A percentile compares a stretch with the other conserved stretches of the same genome.
Conservation (phyloP, 2,797 vertebrate species). For the Sardinella longiceps region DNA sequence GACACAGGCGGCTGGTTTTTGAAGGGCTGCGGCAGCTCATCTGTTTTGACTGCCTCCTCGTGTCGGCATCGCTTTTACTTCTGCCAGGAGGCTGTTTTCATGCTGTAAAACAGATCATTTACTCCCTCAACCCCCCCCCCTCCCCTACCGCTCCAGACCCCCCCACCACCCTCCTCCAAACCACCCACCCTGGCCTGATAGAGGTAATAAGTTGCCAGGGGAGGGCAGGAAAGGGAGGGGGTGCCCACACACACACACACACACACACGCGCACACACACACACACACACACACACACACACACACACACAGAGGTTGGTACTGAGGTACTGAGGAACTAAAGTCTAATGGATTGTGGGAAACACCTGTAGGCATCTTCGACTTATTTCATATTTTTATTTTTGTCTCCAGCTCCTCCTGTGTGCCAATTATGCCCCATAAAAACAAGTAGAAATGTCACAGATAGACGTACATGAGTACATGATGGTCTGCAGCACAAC, state of each 20-base stretch:
- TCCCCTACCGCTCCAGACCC: neutral
- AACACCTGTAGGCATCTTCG: neutral
- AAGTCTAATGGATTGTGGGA: neutral
- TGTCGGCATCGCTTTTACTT: neutral
- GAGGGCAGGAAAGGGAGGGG: neutral
- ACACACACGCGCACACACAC: neutral
- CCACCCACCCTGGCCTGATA: neutral
- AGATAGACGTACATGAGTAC: neutral
- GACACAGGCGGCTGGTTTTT: neutral
- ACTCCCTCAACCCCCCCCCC: neutral
- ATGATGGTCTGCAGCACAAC: neutral
- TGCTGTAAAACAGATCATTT: slow-evolving; percentile 20
- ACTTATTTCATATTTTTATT: neutral
- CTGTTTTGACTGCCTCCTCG: slow-evolving; percentile 2
- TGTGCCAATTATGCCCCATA: neutral
- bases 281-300: neutral
- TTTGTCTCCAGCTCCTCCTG: neutral
- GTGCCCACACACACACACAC: neutral
- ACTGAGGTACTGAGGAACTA: neutral
- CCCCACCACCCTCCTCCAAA: neutral
- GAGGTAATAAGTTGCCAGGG: neutral
- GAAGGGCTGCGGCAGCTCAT: neutral
- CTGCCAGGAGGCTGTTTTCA: slow-evolving; percentile 17
- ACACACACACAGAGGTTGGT: neutral
- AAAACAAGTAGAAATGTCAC: neutral